Evolutionary conservation across 2,113 vertebrate species (phyloP).

Genomic region (Sphyrna mokarran): DNA sequence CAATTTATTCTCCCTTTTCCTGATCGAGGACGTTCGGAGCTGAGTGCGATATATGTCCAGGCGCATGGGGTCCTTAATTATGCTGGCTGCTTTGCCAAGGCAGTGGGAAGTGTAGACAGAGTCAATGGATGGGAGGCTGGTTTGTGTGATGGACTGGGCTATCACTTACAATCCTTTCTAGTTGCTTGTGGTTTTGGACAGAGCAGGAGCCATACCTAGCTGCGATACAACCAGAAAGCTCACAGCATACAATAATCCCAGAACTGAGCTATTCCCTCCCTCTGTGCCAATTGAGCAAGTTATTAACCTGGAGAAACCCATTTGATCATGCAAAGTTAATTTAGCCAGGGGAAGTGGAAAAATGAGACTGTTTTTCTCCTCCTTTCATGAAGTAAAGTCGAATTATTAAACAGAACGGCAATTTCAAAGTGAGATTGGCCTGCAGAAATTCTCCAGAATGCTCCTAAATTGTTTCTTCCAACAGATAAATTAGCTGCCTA

Average conservation of each 20-base stretch:
- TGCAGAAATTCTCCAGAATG: background rate
- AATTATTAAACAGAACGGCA: background rate
- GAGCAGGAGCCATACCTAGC: too few relatives aligned
- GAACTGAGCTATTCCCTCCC: background rate
- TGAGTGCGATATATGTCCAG: too few relatives aligned
- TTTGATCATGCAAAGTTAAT: constrained; percentile 17
- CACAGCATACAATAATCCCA: background rate
- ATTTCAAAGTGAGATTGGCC: background rate
- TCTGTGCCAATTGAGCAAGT: background rate
- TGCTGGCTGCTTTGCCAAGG: too few relatives aligned
- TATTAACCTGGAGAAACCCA: constrained; percentile 12
- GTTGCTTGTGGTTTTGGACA: too few relatives aligned
- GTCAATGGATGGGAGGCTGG: too few relatives aligned
- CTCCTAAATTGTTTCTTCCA: background rate
- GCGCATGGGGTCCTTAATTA: too few relatives aligned
- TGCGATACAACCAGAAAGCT: too few relatives aligned
- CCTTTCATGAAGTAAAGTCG: background rate
- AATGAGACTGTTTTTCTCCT: background rate
- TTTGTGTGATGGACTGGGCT: too few relatives aligned
- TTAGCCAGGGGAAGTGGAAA: background rate
- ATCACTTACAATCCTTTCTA: too few relatives aligned
- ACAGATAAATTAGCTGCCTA: constrained; percentile 5
- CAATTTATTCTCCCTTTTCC: background rate
- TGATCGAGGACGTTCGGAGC: background rate
- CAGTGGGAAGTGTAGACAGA: too few relatives aligned